Conservation (phyloP, 2,888 invertebrate genomes). For the Margaritifera margaritifera region DNA sequence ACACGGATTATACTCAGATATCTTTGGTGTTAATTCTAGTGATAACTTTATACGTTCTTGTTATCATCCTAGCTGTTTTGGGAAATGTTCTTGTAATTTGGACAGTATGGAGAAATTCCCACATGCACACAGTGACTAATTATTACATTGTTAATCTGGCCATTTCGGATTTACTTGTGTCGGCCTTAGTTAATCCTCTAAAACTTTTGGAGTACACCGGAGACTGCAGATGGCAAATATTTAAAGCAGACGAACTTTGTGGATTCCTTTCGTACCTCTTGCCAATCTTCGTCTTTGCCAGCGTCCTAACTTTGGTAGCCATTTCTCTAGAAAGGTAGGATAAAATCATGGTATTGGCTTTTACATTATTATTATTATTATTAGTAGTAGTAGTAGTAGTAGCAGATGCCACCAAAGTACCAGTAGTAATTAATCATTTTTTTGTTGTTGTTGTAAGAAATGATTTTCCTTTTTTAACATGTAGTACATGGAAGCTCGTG, state of each 20-base stretch:
- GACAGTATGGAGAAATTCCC: conserved; percentile 72
- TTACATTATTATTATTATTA: no score
- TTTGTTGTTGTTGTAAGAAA: no score
- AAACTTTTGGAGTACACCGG: conserved; percentile 74
- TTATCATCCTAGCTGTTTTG: conserved; percentile 54
- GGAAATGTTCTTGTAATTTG: conserved; percentile 73
- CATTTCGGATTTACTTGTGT: conserved; percentile 73
- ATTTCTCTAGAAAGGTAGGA: conserved; percentile 74
- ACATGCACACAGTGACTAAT: conserved; percentile 74
- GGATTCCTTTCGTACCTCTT: conserved; percentile 71
- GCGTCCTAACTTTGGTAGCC: conserved; percentile 73
- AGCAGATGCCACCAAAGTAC: no score
- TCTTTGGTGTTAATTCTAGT: no score
- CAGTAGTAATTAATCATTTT: no score
- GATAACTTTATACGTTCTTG: conserved; percentile 56
- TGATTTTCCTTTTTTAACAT: no score
- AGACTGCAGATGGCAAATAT: conserved; percentile 70
- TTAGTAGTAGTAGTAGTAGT: no score
- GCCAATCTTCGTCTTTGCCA: conserved; percentile 74
- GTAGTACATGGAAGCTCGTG: no score
- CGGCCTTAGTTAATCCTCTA: conserved; percentile 72
- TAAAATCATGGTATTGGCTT: neutral
- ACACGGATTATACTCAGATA: no score
- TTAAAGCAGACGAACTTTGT: conserved; percentile 70
- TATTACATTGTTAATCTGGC: conserved; percentile 74